Percentiles rank a stretch among this genome's conserved stretches.
Evolutionary conservation across 2,797 vertebrate species (phyloP).

Genomic region (Pampus argenteus): DNA sequence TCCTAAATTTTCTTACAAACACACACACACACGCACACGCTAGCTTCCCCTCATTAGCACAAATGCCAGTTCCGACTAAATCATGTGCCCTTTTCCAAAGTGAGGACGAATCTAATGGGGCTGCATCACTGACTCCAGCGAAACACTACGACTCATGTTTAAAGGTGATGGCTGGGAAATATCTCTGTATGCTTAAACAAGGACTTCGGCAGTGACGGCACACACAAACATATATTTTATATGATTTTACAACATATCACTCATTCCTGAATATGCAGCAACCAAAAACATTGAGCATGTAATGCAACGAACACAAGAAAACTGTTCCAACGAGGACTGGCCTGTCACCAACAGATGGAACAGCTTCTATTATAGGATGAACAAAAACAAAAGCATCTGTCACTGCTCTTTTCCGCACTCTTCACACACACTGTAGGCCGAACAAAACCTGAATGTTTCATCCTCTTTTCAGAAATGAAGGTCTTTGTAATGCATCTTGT

Average conservation of each 20-base stretch:
- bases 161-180: background rate
- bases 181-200: conserved; percentile 1
- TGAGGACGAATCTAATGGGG: conserved; percentile 32
- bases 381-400: conserved; percentile 66
- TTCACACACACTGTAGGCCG: conserved; percentile 26
- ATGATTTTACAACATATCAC: background rate
- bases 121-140: conserved; percentile 28
- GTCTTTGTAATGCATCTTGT: conserved; percentile 53
- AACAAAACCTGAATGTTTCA: conserved; percentile 53
- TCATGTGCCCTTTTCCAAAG: conserved; percentile 36
- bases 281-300: conserved; percentile 5
- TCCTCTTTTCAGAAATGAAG: conserved; percentile 26
- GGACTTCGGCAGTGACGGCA: conserved; percentile 2
- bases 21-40: conserved; percentile 14
- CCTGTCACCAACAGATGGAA: conserved; percentile 44
- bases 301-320: conserved; percentile 34
- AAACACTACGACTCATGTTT: too few relatives aligned
- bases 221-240: background rate
- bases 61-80: conserved; percentile 35
- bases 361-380: conserved; percentile 52
- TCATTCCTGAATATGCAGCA: background rate
- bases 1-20: conserved; percentile 20
- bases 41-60: conserved; percentile 18
- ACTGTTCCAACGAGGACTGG: conserved; percentile 19
- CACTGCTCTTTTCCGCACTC: conserved; percentile 47